Evolutionary conservation across 2,113 vertebrate genomes (phyloP).

Genomic region (Eulemur rufifrons): DNA sequence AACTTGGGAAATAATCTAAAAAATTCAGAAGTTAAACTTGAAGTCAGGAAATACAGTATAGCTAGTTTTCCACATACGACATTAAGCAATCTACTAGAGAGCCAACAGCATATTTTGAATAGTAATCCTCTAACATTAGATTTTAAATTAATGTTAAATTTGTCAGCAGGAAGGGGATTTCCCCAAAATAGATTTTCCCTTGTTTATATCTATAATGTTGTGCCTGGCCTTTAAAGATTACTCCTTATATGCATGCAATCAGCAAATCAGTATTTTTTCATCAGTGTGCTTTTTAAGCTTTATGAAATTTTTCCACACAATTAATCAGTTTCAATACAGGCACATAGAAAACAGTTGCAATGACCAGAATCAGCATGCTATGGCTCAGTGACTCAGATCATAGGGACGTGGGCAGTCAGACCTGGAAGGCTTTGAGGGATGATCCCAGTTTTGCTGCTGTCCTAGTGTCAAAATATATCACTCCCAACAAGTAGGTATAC

Average conservation of each 20-base stretch:
- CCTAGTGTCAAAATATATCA: not conserved
- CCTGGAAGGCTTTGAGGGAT: not conserved
- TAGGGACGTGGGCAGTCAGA: not conserved
- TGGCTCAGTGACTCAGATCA: not conserved
- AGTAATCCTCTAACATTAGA: not conserved
- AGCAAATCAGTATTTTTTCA: not conserved
- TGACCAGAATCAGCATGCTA: not conserved
- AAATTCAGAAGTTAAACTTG: not conserved
- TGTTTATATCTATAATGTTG: not conserved
- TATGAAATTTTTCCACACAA: not conserved
- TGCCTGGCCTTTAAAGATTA: not conserved
- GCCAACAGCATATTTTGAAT: not conserved
- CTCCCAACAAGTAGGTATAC: no score
- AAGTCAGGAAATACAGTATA: not conserved
- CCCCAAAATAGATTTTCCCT: not conserved
- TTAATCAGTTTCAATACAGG: not conserved
- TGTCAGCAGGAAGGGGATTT: not conserved
- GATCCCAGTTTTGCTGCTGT: not conserved
- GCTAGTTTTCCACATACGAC: not conserved
- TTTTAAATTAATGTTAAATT: slow-evolving; percentile 16
- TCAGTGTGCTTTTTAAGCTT: not conserved
- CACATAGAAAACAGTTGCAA: not conserved
- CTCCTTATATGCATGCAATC: not conserved
- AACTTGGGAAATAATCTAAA: not conserved
- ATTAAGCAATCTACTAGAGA: not conserved